Conservation (phyloP, 2,888 invertebrate genomes). For the Clanis bilineata region DNA sequence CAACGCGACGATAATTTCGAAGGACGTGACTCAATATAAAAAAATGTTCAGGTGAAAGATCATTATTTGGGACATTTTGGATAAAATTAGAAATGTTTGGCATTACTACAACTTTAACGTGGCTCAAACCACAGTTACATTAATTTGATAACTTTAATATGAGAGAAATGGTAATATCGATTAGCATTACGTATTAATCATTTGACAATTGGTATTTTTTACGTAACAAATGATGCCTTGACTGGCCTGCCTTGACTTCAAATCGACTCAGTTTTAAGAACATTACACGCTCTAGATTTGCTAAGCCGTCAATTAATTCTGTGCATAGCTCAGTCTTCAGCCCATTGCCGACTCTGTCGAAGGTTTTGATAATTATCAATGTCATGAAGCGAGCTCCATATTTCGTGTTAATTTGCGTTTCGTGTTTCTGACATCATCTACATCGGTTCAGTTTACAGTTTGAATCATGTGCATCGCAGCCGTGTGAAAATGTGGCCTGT, state of each 20-base stretch:
- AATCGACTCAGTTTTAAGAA: neutral
- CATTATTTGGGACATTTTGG: neutral
- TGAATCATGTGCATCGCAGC: constrained; percentile 51
- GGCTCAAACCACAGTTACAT: too few relatives aligned
- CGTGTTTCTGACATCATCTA: constrained; percentile 60
- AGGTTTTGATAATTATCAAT: constrained; percentile 45
- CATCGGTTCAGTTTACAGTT: constrained; percentile 53
- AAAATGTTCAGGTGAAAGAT: neutral
- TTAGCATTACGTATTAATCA: too few relatives aligned
- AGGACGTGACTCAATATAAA: neutral
- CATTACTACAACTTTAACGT: neutral
- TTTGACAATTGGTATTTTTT: neutral
- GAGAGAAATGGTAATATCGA: too few relatives aligned
- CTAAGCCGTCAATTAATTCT: neutral
- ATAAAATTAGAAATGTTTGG: neutral
- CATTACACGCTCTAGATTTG: neutral
- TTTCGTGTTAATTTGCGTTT: constrained; percentile 55
- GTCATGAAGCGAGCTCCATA: constrained; percentile 44
- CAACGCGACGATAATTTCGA: neutral
- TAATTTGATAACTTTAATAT: neutral
- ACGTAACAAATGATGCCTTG: neutral
- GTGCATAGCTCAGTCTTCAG: neutral
- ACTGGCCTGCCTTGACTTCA: neutral
- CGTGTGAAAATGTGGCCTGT: constrained; percentile 43
- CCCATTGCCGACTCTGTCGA: constrained; percentile 29